Percentiles rank a stretch among this genome's conserved stretches.
phyloP scores from a whole-genome alignment of 1,140 invertebrate genomes.

The Teleopsis dalmanni region DNA sequence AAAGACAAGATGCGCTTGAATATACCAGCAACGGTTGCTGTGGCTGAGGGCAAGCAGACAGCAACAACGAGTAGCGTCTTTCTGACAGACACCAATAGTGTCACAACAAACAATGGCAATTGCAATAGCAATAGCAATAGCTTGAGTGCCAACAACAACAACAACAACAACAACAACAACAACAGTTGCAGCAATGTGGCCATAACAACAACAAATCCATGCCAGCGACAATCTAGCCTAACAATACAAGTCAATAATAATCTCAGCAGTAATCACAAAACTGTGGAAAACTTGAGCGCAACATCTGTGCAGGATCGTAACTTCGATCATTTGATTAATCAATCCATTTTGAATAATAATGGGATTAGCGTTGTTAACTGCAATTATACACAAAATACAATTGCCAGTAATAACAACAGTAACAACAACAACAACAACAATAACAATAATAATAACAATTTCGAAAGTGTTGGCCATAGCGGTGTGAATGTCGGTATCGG shows the following conservation, averaged over 20 bases:
- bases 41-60: not conserved
- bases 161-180: slow-evolving; percentile 15
- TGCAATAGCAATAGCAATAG: slow-evolving; percentile 12
- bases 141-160: slow-evolving; percentile 9
- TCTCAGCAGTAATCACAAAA: slow-evolving; percentile 13
- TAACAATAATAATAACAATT: slow-evolving; percentile 3
- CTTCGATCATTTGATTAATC: too few species aligned
- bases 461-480: too few species aligned
- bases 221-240: slow-evolving; percentile 34
- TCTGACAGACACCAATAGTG: slow-evolving; percentile 15
- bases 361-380: slow-evolving; percentile 24
- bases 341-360: slow-evolving; percentile 23
- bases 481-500: too few species aligned
- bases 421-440: not conserved
- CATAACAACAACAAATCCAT: slow-evolving; percentile 28
- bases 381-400: slow-evolving; percentile 20
- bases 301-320: too few species aligned
- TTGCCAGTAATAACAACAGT: slow-evolving; percentile 22
- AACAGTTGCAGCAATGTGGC: slow-evolving; percentile 20
- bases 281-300: slow-evolving; percentile 18
- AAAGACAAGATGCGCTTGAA: slow-evolving; percentile 17
- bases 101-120: slow-evolving; percentile 4
- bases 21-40: slow-evolving; percentile 12
- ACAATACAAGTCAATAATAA: slow-evolving; percentile 41
- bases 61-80: slow-evolving; percentile 25